Percentiles rank a stretch among this genome's conserved stretches.
Evolutionary conservation across 2,113 vertebrate species (phyloP).

Genomic region (Empidonax traillii): DNA sequence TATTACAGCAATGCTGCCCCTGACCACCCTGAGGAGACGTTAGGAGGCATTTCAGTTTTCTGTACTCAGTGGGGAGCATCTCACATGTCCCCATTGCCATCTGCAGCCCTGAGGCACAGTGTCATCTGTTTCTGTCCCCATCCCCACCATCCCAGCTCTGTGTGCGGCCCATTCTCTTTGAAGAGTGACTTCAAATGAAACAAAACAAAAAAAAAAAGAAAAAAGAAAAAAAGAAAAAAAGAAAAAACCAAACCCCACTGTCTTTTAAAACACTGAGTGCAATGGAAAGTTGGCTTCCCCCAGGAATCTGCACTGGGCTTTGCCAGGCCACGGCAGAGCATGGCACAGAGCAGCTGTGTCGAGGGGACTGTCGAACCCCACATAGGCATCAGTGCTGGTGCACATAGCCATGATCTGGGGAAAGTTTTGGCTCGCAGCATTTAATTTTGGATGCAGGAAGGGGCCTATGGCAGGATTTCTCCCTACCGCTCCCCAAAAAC

Average conservation of each 20-base stretch:
- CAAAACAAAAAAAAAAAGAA: background rate
- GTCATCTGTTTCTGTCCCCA: background rate
- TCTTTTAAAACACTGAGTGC: background rate
- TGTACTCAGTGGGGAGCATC: background rate
- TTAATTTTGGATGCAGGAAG: background rate
- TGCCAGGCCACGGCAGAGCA: background rate
- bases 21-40: background rate
- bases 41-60: background rate
- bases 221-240: background rate
- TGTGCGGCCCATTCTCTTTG: background rate
- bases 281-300: conserved; percentile 38
- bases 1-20: fast-evolving
- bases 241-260: background rate
- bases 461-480: background rate
- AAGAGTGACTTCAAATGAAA: conserved; percentile 13
- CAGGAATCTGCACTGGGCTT: background rate
- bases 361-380: background rate
- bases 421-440: background rate
- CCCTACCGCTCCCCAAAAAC: background rate
- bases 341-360: background rate
- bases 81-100: fast-evolving
- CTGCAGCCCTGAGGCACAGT: background rate
- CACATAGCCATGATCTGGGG: background rate
- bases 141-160: background rate
- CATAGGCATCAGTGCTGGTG: fast-evolving